Base-by-base conservation (phyloP, 2,888 invertebrate species). In the Acrobasis suavella region DNA sequence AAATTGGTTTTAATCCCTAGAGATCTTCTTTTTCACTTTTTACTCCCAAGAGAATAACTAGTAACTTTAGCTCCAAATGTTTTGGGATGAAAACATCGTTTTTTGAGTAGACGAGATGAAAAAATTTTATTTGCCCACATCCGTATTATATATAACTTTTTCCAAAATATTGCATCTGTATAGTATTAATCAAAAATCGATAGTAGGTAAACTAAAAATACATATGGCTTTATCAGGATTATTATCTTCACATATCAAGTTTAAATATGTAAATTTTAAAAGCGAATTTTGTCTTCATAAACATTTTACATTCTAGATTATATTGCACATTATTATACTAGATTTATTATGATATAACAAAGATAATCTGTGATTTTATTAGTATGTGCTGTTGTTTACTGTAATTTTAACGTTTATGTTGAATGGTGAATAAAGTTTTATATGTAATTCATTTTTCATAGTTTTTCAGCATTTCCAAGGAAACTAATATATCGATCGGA, bases 311-410 rank as follows among this genome's bases (percentile, higher is more conserved):
- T 12, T 12, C 9, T 16, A 56, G 8, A 12, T 10, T 46, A 15
- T 22, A 12, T 32, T 6, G 12, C 46, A 46, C 42, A 54, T 59
- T 32, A 55, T 38, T 14, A 51, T 42, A 38, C 14, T 42, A 58
- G 46, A 58, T 58, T 39, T 32, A 61, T 52, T 32, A 32, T 39
- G 60, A 38, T 55, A 16, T 62, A 54, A 61, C 52, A 62, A 62
- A 62, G 50, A 62, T 69, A 72, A 74, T 72, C 76, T 81, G 79
- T 80, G 80, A 77, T 81, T 75, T 65, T 68, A 64, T 66, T 67
- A 51, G 58, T 65, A 62, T 63, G 65, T 70, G 65, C 52, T 67
- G 61, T 68, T 64, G 62, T 62, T 49, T 32, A 55, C 50, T 46
- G 38, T 39, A 55, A 55, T 55, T 61, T 42, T 70, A 64, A 69